Base-by-base conservation (phyloP, 2,888 invertebrate species). In the Xiphydria camelus region DNA sequence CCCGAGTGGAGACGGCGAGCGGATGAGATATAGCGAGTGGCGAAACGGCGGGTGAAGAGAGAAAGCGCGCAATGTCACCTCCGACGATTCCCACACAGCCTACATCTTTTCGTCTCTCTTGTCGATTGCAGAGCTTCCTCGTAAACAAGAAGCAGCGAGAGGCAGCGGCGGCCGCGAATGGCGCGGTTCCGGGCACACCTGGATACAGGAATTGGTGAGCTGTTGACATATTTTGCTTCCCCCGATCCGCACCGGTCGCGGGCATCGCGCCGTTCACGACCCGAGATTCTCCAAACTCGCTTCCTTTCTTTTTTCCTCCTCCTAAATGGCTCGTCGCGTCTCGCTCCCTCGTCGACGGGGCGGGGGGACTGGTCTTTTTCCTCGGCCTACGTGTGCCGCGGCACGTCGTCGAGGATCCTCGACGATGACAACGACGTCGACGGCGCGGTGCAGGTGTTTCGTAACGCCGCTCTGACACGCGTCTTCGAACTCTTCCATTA, bases 111-210 rank as follows among this genome's bases (percentile, higher is more conserved):
- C 19, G n/a, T 9, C 22, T 17, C 12, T 36, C 19, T 49, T 42
- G 47, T 48, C 38, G 44, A 49, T 70, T 75, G 23, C 78, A 89
- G 88, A 87, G 86, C 69, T 90, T 89, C 75, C 78, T 90, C 52
- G 84, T 92, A 75, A 91, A 87, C 74, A 88, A 88, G 70, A 87
- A 88, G 69, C 88, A 89, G 70, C 87, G 88, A 59, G 86, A 87
- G 41, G 87, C 87, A 1, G 87, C 84, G 32, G 85, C 77, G 2
- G 78, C 78, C 10, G 74, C 89, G 50, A 84, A 89, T 78, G 80
- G 83, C 55, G 82, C 86, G 62, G 82, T 83, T 53, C 80, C 83
- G 50, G 79, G 84, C 55, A 81, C 85, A 47, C 83, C 86, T 36
- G 86, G 87, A 57, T 89, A 88, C 71, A 82, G 89, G 73, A 89